These are phyloP conservation scores for Pteronotus mesoamericanus DNA, from an alignment of 2,797 vertebrate species.

Conservation along the genomic window DNA sequence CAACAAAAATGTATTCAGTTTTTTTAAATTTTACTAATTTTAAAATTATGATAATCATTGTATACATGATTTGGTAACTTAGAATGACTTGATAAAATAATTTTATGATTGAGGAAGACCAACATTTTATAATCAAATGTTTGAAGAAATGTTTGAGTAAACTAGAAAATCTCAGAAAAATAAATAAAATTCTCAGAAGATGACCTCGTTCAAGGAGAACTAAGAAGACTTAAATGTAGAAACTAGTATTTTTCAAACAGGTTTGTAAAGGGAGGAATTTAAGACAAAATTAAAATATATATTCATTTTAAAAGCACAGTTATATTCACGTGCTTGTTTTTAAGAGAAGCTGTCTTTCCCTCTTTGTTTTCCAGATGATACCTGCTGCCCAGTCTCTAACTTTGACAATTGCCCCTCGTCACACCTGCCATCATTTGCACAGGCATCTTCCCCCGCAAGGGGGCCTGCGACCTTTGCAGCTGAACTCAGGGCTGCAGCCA, in stretches of 20 bases:
- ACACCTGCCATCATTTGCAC: neutral
- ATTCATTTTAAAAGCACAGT: neutral
- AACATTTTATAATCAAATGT: neutral
- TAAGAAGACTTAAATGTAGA: neutral
- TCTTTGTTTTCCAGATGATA: neutral
- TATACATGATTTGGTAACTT: neutral
- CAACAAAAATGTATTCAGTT: neutral
- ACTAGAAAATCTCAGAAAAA: conserved; percentile 4
- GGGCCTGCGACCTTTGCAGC: neutral
- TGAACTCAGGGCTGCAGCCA: neutral
- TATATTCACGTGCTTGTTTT: neutral
- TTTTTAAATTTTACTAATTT: neutral
- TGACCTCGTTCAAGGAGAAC: neutral
- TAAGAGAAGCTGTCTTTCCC: neutral
- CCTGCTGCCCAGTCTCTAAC: neutral
- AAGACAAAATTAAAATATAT: neutral
- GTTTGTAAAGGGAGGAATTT: neutral
- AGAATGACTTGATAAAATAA: neutral
- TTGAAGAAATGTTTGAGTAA: neutral
- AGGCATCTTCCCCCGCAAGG: neutral
- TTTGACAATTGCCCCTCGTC: neutral
- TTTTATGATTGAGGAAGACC: neutral
- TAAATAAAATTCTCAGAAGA: neutral
- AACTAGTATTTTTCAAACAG: neutral
- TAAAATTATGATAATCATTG: neutral